Percentiles rank a stretch among this genome's conserved stretches.
These are phyloP conservation scores for Lerema accius DNA, from an alignment of 1,140 invertebrate genomes.

Conservation along the genomic window DNA sequence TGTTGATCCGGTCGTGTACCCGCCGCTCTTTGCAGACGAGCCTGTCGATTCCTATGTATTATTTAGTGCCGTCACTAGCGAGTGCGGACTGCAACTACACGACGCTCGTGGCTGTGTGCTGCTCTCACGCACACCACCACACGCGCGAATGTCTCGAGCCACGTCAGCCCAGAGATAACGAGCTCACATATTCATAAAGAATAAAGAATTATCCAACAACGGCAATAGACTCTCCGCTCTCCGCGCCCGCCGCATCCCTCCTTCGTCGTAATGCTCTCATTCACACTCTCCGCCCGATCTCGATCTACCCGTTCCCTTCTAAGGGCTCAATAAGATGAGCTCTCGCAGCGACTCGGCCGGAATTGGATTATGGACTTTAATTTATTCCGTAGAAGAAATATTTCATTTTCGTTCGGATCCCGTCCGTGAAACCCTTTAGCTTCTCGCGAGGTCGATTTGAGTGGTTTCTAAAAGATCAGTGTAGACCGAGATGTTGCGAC, in stretches of 20 bases:
- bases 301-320: slow-evolving; percentile 78
- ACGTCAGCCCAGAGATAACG: slow-evolving; percentile 76
- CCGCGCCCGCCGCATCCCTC: slow-evolving; percentile 52
- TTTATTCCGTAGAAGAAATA: slow-evolving; percentile 80
- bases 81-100: slow-evolving; percentile 44
- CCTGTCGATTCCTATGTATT: slow-evolving; percentile 81
- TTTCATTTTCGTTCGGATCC: slow-evolving; percentile 69
- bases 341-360: slow-evolving; percentile 50
- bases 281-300: slow-evolving; percentile 75
- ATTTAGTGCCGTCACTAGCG: slow-evolving; percentile 74
- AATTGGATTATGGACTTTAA: slow-evolving; percentile 81
- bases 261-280: slow-evolving; percentile 75
- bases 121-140: slow-evolving; percentile 51
- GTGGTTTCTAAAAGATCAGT: slow-evolving; percentile 74
- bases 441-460: slow-evolving; percentile 56
- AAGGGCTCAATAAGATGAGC: slow-evolving; percentile 61
- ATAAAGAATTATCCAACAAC: slow-evolving; percentile 80
- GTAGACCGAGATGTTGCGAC: slow-evolving; percentile 57
- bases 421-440: slow-evolving; percentile 77
- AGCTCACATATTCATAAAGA: slow-evolving; percentile 82
- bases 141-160: slow-evolving; percentile 67
- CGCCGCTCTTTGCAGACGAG: slow-evolving; percentile 75
- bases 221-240: slow-evolving; percentile 48
- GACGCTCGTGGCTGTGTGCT: slow-evolving; percentile 45
- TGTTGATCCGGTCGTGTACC: slow-evolving; percentile 81